phyloP scores from a whole-genome alignment of 1,140 invertebrate species.

The Drosophila trapezifrons region DNA sequence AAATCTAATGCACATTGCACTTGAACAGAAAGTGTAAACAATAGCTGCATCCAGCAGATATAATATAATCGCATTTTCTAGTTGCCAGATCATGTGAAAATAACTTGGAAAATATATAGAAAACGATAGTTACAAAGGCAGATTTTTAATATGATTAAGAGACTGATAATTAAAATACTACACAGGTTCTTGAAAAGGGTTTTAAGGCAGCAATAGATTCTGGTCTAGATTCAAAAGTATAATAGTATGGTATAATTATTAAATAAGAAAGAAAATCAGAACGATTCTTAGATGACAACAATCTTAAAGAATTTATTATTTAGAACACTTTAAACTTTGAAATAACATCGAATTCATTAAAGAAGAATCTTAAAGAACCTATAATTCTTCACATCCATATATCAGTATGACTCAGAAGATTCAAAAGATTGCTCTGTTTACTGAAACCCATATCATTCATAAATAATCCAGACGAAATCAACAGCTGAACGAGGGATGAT shows the following conservation, averaged over 20 bases:
- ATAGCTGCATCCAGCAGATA: not conserved
- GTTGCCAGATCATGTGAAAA: not conserved
- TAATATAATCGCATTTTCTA: not conserved
- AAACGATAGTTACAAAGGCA: not conserved
- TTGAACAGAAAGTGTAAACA: constrained; percentile 5
- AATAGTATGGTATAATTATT: no score
- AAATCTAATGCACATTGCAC: constrained; percentile 26
- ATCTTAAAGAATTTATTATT: no score
- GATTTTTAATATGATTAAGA: not conserved
- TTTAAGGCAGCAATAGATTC: no score
- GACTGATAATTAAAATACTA: not conserved
- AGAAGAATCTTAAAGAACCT: not conserved
- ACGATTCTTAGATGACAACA: no score
- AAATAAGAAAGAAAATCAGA: no score
- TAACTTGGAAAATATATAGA: not conserved
- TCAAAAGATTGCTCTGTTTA: no score
- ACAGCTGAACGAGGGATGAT: constrained; percentile 15
- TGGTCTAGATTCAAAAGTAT: no score
- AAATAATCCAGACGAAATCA: constrained; percentile 6
- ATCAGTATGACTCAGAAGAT: not conserved
- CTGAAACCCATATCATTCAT: constrained; percentile 1
- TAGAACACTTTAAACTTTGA: not conserved
- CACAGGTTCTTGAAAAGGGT: no score
- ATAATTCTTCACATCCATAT: no score
- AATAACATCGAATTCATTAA: not conserved